These are phyloP conservation scores for Epinephelus malabaricus DNA, from an alignment of 2,797 vertebrate species.

Conservation along the genomic window DNA sequence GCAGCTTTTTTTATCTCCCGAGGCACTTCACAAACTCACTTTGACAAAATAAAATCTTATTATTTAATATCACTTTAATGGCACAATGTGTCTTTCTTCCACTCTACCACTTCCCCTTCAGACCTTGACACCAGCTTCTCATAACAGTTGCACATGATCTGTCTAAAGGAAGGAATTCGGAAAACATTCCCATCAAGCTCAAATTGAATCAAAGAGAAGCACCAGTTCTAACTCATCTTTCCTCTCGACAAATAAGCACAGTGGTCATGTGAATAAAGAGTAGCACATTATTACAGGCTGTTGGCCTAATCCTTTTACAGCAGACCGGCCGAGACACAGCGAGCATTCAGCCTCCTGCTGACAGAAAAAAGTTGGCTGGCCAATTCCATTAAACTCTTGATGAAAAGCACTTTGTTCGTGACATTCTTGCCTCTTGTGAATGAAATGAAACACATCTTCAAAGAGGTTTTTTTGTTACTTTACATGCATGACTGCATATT, in stretches of 20 bases:
- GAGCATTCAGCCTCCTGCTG: slow-evolving; percentile 62
- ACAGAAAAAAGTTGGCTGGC: slow-evolving; percentile 6
- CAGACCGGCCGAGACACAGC: slow-evolving; percentile 67
- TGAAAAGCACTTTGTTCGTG: slow-evolving; percentile 57
- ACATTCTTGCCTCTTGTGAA: slow-evolving; percentile 33
- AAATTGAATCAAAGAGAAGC: slow-evolving; percentile 68
- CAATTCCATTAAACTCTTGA: slow-evolving; percentile 64
- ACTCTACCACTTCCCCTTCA: background rate
- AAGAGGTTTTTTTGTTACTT: background rate
- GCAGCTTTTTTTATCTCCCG: too few species aligned
- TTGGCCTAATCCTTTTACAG: slow-evolving; percentile 86
- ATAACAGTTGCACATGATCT: slow-evolving; percentile 36
- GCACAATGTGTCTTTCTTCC: background rate
- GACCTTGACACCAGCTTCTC: background rate
- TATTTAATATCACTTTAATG: background rate
- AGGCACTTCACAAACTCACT: background rate
- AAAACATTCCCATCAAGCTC: slow-evolving; percentile 59
- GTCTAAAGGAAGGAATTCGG: slow-evolving; percentile 39
- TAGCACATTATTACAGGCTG: slow-evolving; percentile 82
- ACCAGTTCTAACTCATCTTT: slow-evolving; percentile 63
- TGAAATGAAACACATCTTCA: slow-evolving; percentile 35
- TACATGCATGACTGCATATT: background rate
- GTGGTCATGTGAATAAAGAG: slow-evolving; percentile 84
- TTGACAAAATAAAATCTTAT: background rate
- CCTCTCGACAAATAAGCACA: slow-evolving; percentile 49